A percentile compares a stretch with the other conserved stretches of the same genome.
These are phyloP conservation scores for Pygathrix nemaeus DNA, from an alignment of 2,113 vertebrate genomes.

Conservation along the genomic window DNA sequence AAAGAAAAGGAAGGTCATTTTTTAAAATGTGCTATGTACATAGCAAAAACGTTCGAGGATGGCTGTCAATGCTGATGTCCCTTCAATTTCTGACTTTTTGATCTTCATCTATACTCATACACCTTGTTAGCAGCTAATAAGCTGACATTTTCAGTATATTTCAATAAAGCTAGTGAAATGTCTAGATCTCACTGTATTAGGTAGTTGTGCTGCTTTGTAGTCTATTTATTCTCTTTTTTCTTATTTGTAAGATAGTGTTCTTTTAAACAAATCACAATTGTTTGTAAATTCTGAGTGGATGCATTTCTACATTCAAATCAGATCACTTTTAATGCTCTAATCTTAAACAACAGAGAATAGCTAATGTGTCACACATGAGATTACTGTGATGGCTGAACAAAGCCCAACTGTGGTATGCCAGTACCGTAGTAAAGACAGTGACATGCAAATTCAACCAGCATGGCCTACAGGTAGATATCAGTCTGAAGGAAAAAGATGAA, in stretches of 20 bases:
- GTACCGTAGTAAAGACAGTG: neutral
- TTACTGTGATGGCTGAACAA: neutral
- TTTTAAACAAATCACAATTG: neutral
- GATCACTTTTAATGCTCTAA: neutral
- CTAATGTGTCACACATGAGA: neutral
- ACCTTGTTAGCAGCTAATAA: neutral
- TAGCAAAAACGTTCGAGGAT: neutral
- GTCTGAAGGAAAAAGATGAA: neutral
- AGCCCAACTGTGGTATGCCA: neutral
- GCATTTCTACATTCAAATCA: neutral
- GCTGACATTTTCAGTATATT: conserved; percentile 19
- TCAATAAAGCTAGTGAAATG: conserved; percentile 33
- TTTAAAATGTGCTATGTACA: neutral
- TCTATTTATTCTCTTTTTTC: neutral
- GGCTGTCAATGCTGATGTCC: neutral
- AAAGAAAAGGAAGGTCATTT: neutral
- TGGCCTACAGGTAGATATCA: neutral
- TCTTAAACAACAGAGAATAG: neutral
- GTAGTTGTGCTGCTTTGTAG: neutral
- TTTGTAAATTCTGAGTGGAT: neutral
- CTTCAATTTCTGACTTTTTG: neutral
- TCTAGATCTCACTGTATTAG: neutral
- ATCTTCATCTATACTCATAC: neutral
- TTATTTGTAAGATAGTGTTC: neutral
- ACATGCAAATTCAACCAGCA: neutral